A percentile compares a stretch with the other conserved stretches of the same genome.
Conservation (phyloP, 2,888 invertebrate species). For the Drosophila koepferae region DNA sequence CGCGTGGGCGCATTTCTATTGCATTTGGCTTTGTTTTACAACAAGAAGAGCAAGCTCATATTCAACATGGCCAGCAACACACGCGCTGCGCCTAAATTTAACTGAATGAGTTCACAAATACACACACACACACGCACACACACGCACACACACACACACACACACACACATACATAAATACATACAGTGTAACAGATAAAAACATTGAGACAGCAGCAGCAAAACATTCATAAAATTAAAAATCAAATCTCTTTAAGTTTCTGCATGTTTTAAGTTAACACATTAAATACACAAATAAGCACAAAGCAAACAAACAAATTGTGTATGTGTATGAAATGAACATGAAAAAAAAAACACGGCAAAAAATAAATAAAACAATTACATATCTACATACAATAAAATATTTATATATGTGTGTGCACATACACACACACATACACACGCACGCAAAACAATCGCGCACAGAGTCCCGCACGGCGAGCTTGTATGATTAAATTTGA, state of each 20-base stretch:
- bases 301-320: conserved; percentile 1
- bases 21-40: background rate
- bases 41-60: conserved; percentile 3
- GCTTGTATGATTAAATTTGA: conserved; percentile 11
- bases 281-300: conserved; percentile 16
- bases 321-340: conserved; percentile 21
- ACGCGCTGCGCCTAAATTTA: conserved; percentile 48
- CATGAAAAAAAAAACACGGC: conserved; percentile 34
- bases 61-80: conserved; percentile 19
- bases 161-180: conserved; percentile 4
- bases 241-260: conserved; percentile 32
- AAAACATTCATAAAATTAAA: conserved; percentile 19
- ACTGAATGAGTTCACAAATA: conserved; percentile 31
- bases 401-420: conserved; percentile 8
- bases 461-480: conserved; percentile 33
- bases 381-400: conserved; percentile 24
- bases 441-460: conserved; percentile 31
- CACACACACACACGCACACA: conserved; percentile 15
- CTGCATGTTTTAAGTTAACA: conserved; percentile 21
- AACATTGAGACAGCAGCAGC: conserved; percentile 19
- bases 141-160: background rate
- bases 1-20: conserved; percentile 31
- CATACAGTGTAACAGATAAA: conserved; percentile 13
- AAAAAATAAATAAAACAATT: conserved; percentile 35
- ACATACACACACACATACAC: conserved; percentile 13